Conservation (phyloP, 2,888 invertebrate species). For the Lysandra bellargus region DNA sequence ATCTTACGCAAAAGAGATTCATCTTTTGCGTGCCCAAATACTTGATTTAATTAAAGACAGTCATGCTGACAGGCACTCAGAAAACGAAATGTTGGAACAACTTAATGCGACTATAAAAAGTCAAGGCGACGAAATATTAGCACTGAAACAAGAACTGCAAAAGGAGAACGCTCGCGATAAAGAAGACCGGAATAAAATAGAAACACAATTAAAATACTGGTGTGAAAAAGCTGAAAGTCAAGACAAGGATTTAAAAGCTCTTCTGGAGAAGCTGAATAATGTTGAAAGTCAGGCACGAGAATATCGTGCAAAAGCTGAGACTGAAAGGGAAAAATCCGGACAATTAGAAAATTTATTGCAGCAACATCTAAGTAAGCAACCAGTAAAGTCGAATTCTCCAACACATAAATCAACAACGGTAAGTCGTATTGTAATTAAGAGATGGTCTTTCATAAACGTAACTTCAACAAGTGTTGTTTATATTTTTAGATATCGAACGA, state of each 20-base stretch:
- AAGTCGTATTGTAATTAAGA: conserved; percentile 21
- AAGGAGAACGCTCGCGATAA: conserved; percentile 55
- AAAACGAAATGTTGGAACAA: conserved; percentile 61
- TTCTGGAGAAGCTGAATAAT: conserved; percentile 64
- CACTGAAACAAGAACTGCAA: conserved; percentile 69
- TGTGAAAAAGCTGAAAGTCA: conserved; percentile 61
- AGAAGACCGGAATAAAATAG: conserved; percentile 57
- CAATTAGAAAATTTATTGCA: conserved; percentile 59
- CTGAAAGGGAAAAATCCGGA: conserved; percentile 56
- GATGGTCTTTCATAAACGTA: neutral
- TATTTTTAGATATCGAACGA: conserved; percentile 27
- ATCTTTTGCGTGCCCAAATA: conserved; percentile 64
- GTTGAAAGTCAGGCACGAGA: conserved; percentile 62
- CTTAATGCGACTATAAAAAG: conserved; percentile 69
- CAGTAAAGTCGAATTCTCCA: conserved; percentile 32
- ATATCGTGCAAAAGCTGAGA: conserved; percentile 57
- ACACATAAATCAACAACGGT: conserved; percentile 39
- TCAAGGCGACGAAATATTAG: conserved; percentile 76
- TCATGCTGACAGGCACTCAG: conserved; percentile 45
- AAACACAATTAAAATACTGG: conserved; percentile 62
- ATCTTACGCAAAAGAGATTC: conserved; percentile 78
- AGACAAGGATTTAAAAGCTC: conserved; percentile 62
- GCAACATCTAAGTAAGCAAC: conserved; percentile 48
- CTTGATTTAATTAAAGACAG: conserved; percentile 64
- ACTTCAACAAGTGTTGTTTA: neutral